Base-by-base conservation (phyloP, 2,888 invertebrate genomes). In the Mactromeris polynyma region DNA sequence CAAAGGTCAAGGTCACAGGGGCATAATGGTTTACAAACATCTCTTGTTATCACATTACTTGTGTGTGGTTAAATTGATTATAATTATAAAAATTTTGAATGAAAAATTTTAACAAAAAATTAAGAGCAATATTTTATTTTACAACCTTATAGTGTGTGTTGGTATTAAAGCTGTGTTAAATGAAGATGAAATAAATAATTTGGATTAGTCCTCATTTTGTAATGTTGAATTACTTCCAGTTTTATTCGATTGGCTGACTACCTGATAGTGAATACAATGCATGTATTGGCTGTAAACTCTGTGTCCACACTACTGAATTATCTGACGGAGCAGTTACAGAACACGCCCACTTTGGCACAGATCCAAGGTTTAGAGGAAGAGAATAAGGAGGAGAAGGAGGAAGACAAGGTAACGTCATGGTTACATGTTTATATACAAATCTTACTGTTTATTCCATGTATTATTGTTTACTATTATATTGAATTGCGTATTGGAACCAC, bases 191-290 rank as follows among this genome's bases (percentile, higher is more conserved):
- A 14, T 51, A 19, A 17, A 9, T 42, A 14, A 42, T 14, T 42
- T 9, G 42, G 42, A 14, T 42, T 14, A 42, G 7, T 42, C 14
- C 6, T 42, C 14, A 14, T 42, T 42, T 42, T 14, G 19, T n/a
- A 6, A 51, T 51, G 14, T 51, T 26, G 26, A 21, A 14, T 80
- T 40, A 38, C 33, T 83, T 90, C n/a, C 94, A 97, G 97, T 88
- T 97, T 97, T 91, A 97, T 92, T 97, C 95, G 96, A 0, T 91
- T 97, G 92, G 96, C 96, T 33, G 97, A 97, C 92, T 97, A 97
- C 93, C 94, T 97, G 89, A 96, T 97, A 73, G 96, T 96, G 33
- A 97, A 96, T 94, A 97, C 97, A 0, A 96, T 97, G 96, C 97
- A 97, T 88, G 96, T 96, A 36, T 93, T 97, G 93, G 96, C 96